These are phyloP conservation scores for Mastigias papua DNA, from an alignment of 30 jellyfish, hydroid and myxozoan genomes.

Conservation along the genomic window DNA sequence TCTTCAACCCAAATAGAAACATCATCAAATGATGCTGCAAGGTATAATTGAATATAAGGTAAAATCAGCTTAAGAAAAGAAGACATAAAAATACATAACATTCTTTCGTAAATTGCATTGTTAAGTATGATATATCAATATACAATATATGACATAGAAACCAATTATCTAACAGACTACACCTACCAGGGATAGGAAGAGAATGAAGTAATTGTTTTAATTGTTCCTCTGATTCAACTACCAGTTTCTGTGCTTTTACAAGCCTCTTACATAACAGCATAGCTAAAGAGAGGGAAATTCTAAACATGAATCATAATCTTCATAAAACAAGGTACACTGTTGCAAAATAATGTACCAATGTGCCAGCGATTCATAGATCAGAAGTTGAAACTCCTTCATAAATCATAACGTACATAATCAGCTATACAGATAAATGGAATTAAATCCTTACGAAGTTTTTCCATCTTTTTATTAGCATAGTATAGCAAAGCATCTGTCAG, in stretches of 20 bases:
- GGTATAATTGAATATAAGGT: not conserved
- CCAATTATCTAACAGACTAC: not conserved
- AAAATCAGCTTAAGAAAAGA: too few species aligned
- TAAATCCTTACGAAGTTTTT: not conserved
- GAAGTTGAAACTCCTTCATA: too few species aligned
- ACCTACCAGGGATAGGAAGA: not conserved
- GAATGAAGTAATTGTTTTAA: not conserved
- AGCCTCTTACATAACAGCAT: not conserved
- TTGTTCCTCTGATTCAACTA: not conserved
- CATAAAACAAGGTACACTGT: not conserved
- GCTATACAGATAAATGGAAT: too few species aligned
- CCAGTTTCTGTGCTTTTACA: not conserved
- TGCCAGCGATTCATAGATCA: too few species aligned
- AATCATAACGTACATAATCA: too few species aligned
- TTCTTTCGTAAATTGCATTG: too few species aligned
- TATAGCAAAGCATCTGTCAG: conserved; percentile 39
- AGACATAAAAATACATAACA: too few species aligned
- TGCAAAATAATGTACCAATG: not conserved
- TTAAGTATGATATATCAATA: too few species aligned
- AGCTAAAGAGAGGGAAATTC: not conserved
- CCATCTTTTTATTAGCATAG: conserved; percentile 4
- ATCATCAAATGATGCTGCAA: not conserved
- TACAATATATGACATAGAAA: not conserved
- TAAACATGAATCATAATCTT: not conserved
- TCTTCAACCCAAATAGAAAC: not conserved